These are phyloP conservation scores for Holothuria scabra DNA, from an alignment of 53 echinoderm and acorn worm genomes.

Conservation along the genomic window DNA sequence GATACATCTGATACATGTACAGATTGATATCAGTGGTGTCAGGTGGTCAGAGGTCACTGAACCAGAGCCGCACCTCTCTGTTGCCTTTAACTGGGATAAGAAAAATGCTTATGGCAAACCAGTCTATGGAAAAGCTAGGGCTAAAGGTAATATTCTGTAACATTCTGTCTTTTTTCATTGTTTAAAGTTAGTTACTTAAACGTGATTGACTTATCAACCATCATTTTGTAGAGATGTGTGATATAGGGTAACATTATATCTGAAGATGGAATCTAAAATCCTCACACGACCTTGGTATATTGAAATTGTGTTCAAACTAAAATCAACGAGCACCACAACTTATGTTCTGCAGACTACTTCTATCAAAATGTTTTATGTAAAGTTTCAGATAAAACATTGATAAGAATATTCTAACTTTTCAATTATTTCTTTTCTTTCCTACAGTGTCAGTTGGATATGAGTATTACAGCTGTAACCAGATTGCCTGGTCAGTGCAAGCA, in stretches of 20 bases:
- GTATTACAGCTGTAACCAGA: conserved; percentile 82
- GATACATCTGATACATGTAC: conserved; percentile 67
- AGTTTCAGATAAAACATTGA: no score
- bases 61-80: conserved; percentile 70
- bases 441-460: conserved; percentile 96
- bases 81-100: conserved; percentile 79
- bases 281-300: no score
- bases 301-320: no score
- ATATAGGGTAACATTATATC: no score
- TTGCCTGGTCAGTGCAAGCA: conserved; percentile 80
- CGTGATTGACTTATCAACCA: no score
- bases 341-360: no score
- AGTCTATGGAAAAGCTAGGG: conserved; percentile 82
- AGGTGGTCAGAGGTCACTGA: conserved; percentile 58
- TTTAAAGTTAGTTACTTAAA: no score
- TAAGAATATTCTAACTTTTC: no score
- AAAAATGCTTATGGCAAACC: conserved; percentile 81
- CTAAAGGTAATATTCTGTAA: conserved; percentile 74
- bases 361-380: no score
- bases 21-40: conserved; percentile 71
- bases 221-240: no score
- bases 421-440: neutral
- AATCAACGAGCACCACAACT: no score
- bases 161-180: neutral
- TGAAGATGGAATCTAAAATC: no score